These are phyloP conservation scores for Larimichthys crocea DNA, from an alignment of 2,113 vertebrate genomes.

Conservation along the genomic window DNA sequence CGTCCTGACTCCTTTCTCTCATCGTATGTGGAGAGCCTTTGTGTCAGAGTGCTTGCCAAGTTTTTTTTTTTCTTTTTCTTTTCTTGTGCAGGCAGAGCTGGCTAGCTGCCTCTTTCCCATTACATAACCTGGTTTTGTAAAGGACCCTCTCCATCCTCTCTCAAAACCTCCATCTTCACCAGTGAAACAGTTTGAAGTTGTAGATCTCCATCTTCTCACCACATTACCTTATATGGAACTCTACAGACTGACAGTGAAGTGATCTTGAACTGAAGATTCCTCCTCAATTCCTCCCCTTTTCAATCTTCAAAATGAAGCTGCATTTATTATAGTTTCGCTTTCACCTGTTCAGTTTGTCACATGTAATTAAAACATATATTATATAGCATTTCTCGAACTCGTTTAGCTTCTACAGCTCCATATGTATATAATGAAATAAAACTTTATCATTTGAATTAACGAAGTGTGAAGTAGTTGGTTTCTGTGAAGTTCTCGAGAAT, in stretches of 20 bases:
- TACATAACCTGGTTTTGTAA: conserved; percentile 31
- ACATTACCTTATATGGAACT: not conserved
- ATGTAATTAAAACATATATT: not conserved
- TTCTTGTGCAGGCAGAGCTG: not conserved
- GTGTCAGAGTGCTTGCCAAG: conserved; percentile 1
- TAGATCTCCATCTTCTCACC: not conserved
- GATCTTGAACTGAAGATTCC: no score
- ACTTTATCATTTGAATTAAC: no score
- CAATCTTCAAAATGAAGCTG: not conserved
- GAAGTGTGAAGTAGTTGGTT: not conserved
- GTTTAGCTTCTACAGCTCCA: no score
- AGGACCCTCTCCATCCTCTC: not conserved
- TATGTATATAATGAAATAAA: no score
- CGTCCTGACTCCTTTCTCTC: conserved; percentile 35
- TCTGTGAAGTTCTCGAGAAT: not conserved
- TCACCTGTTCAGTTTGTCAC: not conserved
- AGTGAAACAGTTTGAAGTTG: not conserved
- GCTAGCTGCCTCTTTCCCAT: conserved; percentile 1
- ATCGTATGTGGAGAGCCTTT: conserved; percentile 10
- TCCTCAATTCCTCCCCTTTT: not conserved
- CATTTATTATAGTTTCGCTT: not conserved
- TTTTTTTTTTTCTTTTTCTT: not conserved
- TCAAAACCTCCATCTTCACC: not conserved
- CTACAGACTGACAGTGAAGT: no score
- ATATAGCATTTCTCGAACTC: no score